Evolutionary conservation across 2,113 vertebrate species (phyloP).

Genomic region (Eulacestoma nigropectus): DNA sequence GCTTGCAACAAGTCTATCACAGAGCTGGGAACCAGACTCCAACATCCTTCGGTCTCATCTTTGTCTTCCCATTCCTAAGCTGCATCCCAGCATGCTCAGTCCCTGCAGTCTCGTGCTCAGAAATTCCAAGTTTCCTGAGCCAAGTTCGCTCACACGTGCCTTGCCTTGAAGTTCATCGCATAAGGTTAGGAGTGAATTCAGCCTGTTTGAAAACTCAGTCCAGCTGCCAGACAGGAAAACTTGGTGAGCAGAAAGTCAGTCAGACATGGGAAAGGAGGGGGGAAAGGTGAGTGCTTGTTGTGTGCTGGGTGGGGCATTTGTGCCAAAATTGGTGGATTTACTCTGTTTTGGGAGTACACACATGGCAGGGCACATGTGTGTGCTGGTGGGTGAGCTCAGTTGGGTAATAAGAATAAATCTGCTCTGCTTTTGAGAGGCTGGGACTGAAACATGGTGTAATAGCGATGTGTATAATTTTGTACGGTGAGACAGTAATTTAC

Average conservation of each 20-base stretch:
- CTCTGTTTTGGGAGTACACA: neutral
- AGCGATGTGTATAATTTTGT: neutral
- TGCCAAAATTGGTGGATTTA: neutral
- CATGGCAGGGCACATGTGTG: neutral
- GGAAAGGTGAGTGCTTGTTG: neutral
- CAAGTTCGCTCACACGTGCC: neutral
- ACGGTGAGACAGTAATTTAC: neutral
- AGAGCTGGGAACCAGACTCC: neutral
- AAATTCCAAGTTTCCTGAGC: neutral
- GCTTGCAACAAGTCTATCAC: neutral
- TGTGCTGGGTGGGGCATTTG: neutral
- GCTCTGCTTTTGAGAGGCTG: neutral
- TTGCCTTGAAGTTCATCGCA: neutral
- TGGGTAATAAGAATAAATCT: neutral
- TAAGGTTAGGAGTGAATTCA: neutral
- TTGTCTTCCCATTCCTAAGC: neutral
- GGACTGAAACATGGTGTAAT: neutral
- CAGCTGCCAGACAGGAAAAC: conserved; percentile 15
- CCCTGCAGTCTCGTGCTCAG: neutral
- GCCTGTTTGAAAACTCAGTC: neutral
- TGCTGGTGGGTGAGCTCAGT: neutral
- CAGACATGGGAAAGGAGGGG: neutral
- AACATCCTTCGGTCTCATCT: neutral
- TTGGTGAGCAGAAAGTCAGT: neutral
- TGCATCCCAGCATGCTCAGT: neutral